Percentiles rank a stretch among this genome's conserved stretches.
phyloP scores from a whole-genome alignment of 2,888 invertebrate species.

The Patella ulyssiponensis region DNA sequence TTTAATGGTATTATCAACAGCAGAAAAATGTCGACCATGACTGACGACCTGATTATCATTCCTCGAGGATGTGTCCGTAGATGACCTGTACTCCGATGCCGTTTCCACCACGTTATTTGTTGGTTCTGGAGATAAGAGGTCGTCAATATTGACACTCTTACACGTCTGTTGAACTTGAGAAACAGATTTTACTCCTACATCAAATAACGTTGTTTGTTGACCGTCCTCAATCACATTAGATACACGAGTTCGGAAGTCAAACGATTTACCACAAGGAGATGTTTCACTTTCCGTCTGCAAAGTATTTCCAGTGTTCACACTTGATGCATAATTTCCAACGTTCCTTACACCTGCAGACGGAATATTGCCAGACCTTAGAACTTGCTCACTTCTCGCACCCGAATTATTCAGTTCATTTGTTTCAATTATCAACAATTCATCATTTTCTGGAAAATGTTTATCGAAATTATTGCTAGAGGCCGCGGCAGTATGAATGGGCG shows the following conservation, averaged over 20 bases:
- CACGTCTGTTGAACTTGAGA: not conserved
- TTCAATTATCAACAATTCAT: not conserved
- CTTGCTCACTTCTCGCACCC: not conserved
- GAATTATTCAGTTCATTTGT: not conserved
- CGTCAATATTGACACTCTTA: not conserved
- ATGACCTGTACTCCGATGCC: not conserved
- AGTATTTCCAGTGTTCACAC: not conserved
- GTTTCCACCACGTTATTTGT: not conserved
- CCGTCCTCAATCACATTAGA: not conserved
- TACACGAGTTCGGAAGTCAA: not conserved
- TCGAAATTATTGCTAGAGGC: not conserved
- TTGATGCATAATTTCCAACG: not conserved
- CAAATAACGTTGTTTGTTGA: not conserved
- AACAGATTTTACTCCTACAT: conserved; percentile 4
- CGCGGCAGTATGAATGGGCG: not conserved
- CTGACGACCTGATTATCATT: not conserved
- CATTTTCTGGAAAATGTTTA: not conserved
- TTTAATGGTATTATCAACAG: not conserved
- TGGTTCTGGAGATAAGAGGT: not conserved
- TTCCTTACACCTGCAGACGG: too few relatives aligned
- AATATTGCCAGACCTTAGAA: not conserved
- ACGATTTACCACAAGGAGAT: not conserved
- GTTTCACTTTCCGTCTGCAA: not conserved
- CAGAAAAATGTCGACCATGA: not conserved
- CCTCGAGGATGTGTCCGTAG: not conserved